Evolutionary conservation across 2,888 invertebrate genomes (phyloP).

Genomic region (Prosopocoilus inquinatus): DNA sequence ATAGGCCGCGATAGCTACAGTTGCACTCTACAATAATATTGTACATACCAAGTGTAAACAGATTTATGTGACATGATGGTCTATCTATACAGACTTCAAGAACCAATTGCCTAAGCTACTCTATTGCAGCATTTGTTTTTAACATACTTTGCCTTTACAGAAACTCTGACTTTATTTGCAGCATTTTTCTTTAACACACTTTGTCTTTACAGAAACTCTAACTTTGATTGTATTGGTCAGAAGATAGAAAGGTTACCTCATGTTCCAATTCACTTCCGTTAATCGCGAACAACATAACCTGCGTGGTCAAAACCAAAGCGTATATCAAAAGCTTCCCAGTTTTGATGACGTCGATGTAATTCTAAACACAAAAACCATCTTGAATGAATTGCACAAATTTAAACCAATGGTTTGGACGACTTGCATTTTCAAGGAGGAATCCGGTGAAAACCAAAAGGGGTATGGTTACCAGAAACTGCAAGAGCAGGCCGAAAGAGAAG

Average conservation of each 20-base stretch:
- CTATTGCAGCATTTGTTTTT: too few relatives aligned
- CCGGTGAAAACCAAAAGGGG: slow-evolving; percentile 12
- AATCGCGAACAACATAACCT: slow-evolving; percentile 10
- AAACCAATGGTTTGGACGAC: neutral
- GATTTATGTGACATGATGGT: too few relatives aligned
- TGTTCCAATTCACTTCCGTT: slow-evolving; percentile 14
- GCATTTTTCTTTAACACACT: too few relatives aligned
- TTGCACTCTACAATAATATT: slow-evolving; percentile 14
- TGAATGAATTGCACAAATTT: neutral
- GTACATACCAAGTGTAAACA: neutral
- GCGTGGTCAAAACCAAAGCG: slow-evolving; percentile 7
- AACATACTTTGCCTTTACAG: too few relatives aligned
- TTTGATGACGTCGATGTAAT: slow-evolving; percentile 11
- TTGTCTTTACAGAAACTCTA: too few relatives aligned
- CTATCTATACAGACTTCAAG: neutral
- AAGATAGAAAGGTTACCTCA: slow-evolving; percentile 3
- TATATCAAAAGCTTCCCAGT: slow-evolving; percentile 10
- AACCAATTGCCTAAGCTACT: neutral
- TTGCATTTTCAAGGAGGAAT: slow-evolving; percentile 10
- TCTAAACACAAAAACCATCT: slow-evolving; percentile 12
- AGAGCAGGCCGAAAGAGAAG: slow-evolving; percentile 10
- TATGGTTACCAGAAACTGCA: slow-evolving; percentile 14
- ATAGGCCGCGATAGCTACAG: slow-evolving; percentile 16
- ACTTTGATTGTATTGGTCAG: too few relatives aligned
- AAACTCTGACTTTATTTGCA: too few relatives aligned